A percentile compares a stretch with the other conserved stretches of the same genome.
Conservation (phyloP, 2,888 invertebrate genomes). For the Chymomyza fuscimana region DNA sequence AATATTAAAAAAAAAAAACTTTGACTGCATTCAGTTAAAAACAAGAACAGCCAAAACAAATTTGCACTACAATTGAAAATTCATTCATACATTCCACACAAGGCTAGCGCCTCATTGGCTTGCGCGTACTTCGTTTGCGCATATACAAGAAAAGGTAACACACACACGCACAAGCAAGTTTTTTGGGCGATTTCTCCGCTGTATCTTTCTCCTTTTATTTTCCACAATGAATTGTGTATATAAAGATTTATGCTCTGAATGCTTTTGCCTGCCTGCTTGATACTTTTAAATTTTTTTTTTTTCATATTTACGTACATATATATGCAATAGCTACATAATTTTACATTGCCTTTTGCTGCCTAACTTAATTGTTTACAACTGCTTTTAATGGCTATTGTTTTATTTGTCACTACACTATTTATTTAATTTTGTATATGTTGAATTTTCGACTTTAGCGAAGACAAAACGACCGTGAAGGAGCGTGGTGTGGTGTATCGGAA, state of each 20-base stretch:
- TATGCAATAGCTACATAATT: slow-evolving; percentile 41
- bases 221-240: slow-evolving; percentile 40
- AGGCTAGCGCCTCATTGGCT: slow-evolving; percentile 48
- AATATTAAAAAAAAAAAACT: neutral
- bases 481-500: slow-evolving; percentile 56
- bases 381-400: slow-evolving; percentile 8
- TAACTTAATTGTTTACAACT: neutral
- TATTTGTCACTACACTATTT: slow-evolving; percentile 33
- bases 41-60: slow-evolving; percentile 16
- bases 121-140: slow-evolving; percentile 27
- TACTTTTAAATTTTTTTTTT: slow-evolving; percentile 33
- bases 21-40: neutral
- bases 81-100: slow-evolving; percentile 65
- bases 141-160: neutral
- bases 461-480: slow-evolving; percentile 43
- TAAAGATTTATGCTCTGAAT: slow-evolving; percentile 31
- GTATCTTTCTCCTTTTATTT: slow-evolving; percentile 51
- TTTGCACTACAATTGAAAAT: slow-evolving; percentile 38
- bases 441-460: slow-evolving; percentile 38
- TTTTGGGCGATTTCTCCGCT: slow-evolving; percentile 72
- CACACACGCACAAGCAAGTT: slow-evolving; percentile 49
- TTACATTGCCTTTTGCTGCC: slow-evolving; percentile 34
- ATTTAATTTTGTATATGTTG: slow-evolving; percentile 45
- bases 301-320: slow-evolving; percentile 41
- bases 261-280: slow-evolving; percentile 34